Base-by-base conservation (phyloP, 2,113 vertebrate species). In the Furnarius figulus region DNA sequence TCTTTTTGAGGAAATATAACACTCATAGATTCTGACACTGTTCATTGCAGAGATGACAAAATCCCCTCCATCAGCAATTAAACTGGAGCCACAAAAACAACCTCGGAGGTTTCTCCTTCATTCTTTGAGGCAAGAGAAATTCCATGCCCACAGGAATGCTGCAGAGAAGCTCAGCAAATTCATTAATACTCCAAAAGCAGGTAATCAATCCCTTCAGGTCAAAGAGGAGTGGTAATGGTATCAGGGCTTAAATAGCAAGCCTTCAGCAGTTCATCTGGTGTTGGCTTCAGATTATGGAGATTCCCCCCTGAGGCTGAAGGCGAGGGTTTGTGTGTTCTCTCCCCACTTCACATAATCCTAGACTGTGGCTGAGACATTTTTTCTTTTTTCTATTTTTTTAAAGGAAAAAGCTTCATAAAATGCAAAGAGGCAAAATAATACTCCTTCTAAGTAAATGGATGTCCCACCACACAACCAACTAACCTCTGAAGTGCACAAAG, bases 161-260 rank as follows among this genome's bases (percentile, higher is more conserved):
- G 63, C 71, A 94, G 78, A 93, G 65, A 85, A 97, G 85, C 90
- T 92, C 76, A 71, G 85, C 53, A 93, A 95, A 94, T 90, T 50
- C 86, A 89, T 92, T 95, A 93, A 88, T 84, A 33, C 80, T 68
- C 74, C 27, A 92, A 75, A 59, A 90, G 92, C 31, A 75, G 87
- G 65, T 76, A 95, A 97, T 95, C 87, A 96, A 73, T 95, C 91
- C 82, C 81, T 96, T 82, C 79, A 72, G 93, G 95, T 96, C 84
- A 96, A 94, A 93, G 80, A 92, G 58, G 91, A 96, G 91, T 94
- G 79, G 70, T 71, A 93, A 77, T 28, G 44, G 73, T 42, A 65
- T 61, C 75, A 71, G 56, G 68, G 46, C 65, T 97, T 95, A 92
- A 95, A 81, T 2, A 80, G 67, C 80, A 95, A 58, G 28, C 62